Percentiles rank a stretch among this genome's conserved stretches.
These are phyloP conservation scores for Taurulus bubalis DNA, from an alignment of 2,113 vertebrate species.

Conservation along the genomic window DNA sequence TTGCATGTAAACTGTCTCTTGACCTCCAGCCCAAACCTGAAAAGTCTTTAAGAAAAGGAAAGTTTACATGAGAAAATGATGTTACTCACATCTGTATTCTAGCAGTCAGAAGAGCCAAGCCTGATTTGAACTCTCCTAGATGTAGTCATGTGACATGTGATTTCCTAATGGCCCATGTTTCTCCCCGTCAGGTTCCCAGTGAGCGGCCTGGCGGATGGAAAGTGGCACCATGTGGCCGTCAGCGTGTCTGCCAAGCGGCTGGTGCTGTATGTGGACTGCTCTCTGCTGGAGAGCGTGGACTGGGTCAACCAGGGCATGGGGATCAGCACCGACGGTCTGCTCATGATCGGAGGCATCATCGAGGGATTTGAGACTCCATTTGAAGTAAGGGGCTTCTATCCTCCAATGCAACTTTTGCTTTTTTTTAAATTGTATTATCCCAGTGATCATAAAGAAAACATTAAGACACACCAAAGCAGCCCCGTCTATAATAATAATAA, in stretches of 20 bases:
- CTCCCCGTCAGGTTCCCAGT: conserved; percentile 85
- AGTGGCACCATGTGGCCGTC: conserved; percentile 88
- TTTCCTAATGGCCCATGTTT: conserved; percentile 2
- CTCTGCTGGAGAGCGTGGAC: conserved; percentile 86
- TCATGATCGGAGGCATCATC: conserved; percentile 87
- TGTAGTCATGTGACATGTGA: neutral
- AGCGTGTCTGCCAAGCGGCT: conserved; percentile 84
- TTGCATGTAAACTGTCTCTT: neutral
- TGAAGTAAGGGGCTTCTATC: conserved; percentile 80
- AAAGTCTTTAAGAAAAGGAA: neutral
- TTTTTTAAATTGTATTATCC: neutral
- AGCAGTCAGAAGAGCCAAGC: neutral
- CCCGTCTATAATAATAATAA: neutral
- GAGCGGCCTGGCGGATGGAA: conserved; percentile 82
- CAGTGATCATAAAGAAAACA: conserved; percentile 13
- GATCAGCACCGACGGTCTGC: conserved; percentile 83
- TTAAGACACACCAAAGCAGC: conserved; percentile 1
- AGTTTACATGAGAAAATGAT: neutral
- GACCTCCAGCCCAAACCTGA: neutral
- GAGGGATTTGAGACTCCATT: conserved; percentile 89
- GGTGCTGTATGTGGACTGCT: conserved; percentile 88
- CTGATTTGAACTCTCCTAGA: neutral
- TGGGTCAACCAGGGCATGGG: conserved; percentile 87
- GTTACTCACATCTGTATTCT: neutral
- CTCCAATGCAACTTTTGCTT: neutral